Conservation (phyloP, 2,888 invertebrate species). For the Cheilosia pagana region DNA sequence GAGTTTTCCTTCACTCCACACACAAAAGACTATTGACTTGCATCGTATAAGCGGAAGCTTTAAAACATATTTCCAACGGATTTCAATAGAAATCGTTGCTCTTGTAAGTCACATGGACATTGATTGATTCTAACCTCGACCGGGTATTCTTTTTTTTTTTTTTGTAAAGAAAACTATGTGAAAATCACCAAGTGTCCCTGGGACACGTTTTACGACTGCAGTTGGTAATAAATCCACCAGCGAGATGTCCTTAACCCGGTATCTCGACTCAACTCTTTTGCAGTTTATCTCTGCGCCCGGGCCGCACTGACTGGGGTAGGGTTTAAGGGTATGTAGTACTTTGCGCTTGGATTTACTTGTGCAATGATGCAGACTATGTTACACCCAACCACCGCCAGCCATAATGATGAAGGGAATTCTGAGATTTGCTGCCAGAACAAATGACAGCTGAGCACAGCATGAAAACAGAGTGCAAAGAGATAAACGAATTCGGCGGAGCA, state of each 20-base stretch:
- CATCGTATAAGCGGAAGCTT: neutral
- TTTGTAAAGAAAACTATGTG: neutral
- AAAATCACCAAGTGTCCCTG: constrained; percentile 32
- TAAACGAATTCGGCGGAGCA: constrained; percentile 24
- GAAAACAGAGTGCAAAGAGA: constrained; percentile 36
- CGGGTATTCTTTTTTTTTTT: neutral
- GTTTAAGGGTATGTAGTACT: constrained; percentile 1
- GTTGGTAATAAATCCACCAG: constrained; percentile 58
- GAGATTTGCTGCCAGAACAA: constrained; percentile 48
- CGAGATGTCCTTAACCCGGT: constrained; percentile 51
- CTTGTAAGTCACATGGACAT: constrained; percentile 51
- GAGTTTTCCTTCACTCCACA: constrained; percentile 41
- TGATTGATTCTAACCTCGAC: constrained; percentile 70
- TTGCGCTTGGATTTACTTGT: constrained; percentile 53
- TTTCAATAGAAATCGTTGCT: constrained; percentile 34
- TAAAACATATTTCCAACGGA: constrained; percentile 11
- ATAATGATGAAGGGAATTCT: constrained; percentile 44
- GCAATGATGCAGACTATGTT: constrained; percentile 42
- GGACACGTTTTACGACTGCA: constrained; percentile 32
- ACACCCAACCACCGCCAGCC: constrained; percentile 8
- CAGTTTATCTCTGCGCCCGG: constrained; percentile 2
- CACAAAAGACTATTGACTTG: constrained; percentile 54
- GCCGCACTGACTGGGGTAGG: neutral
- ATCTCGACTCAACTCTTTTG: constrained; percentile 1
- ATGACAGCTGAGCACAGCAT: constrained; percentile 45